These are phyloP conservation scores for Sebastes diploproa DNA, from an alignment of 2,797 vertebrate species.

Conservation along the genomic window DNA sequence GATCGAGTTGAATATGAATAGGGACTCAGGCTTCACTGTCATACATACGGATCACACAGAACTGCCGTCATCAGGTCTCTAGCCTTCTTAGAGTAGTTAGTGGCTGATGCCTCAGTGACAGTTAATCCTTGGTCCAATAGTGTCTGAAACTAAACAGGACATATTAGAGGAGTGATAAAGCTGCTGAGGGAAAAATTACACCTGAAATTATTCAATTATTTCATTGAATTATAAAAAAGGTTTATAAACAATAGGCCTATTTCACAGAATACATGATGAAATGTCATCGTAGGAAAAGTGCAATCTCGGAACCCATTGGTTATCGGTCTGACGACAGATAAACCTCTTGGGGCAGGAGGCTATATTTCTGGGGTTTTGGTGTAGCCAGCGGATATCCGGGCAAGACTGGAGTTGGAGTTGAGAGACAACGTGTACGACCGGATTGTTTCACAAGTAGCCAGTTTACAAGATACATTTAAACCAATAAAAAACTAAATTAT, in stretches of 20 bases:
- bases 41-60: slow-evolving; percentile 43
- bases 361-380: too few species aligned
- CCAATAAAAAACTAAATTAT: too few species aligned
- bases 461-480: too few species aligned
- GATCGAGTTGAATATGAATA: slow-evolving; percentile 44
- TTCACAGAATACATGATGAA: neutral
- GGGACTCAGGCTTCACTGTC: slow-evolving; percentile 23
- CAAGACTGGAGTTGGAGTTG: too few species aligned
- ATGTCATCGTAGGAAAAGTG: neutral
- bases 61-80: slow-evolving; percentile 19
- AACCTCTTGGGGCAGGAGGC: too few species aligned
- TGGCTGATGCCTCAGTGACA: neutral
- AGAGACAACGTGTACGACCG: too few species aligned
- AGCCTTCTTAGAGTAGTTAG: neutral
- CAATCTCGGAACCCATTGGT: rapidly evolving
- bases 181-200: neutral
- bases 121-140: slow-evolving; percentile 1
- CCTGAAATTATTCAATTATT: neutral
- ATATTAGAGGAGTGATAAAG: neutral
- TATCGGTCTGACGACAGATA: too few species aligned
- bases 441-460: too few species aligned
- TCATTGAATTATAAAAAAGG: neutral
- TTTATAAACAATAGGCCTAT: too few species aligned
- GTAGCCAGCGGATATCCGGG: too few species aligned
- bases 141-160: neutral